phyloP scores from a whole-genome alignment of 2,797 vertebrate genomes.

The Tinamus major region DNA sequence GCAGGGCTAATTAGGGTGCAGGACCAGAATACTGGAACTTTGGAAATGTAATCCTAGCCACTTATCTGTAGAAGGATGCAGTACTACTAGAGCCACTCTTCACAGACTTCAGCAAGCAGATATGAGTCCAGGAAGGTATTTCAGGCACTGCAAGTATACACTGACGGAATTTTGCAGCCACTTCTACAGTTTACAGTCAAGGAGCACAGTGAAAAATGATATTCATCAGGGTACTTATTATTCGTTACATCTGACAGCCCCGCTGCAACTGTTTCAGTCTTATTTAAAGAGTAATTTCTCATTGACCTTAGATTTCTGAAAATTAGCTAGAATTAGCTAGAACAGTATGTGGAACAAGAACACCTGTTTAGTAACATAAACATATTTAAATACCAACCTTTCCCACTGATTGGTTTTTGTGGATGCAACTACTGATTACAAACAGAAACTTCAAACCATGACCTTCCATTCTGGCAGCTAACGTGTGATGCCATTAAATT shows the following conservation, averaged over 20 bases:
- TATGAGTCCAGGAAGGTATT: background rate
- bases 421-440: constrained; percentile 76
- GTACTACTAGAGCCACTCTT: background rate
- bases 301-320: constrained; percentile 75
- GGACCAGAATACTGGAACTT: background rate
- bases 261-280: background rate
- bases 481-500: constrained; percentile 21
- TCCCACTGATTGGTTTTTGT: constrained; percentile 79
- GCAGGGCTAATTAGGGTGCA: background rate
- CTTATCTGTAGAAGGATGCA: constrained; percentile 1
- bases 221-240: constrained; percentile 21
- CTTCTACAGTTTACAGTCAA: background rate
- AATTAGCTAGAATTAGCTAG: constrained; percentile 64
- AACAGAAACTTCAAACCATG: constrained; percentile 67
- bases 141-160: background rate
- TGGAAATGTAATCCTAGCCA: background rate
- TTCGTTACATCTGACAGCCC: constrained; percentile 35
- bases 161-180: background rate
- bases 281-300: constrained; percentile 57
- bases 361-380: constrained; percentile 79
- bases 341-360: constrained; percentile 70
- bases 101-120: background rate
- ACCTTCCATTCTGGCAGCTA: constrained; percentile 72
- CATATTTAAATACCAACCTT: constrained; percentile 82
- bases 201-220: background rate